Conservation (phyloP, 2,888 invertebrate species). For the Blastobasis adustella region DNA sequence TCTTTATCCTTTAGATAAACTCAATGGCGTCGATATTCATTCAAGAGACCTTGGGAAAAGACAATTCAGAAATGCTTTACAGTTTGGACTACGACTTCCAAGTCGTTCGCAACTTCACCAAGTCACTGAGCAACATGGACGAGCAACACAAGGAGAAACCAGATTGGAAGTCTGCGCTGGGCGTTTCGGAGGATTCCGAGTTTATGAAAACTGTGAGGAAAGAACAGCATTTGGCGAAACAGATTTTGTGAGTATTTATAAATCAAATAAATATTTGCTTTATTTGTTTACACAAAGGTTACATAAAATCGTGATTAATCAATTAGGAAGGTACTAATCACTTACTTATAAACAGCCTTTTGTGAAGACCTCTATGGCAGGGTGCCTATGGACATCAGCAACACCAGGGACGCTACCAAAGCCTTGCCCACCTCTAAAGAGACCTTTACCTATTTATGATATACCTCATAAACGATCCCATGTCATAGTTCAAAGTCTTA, state of each 20-base stretch:
- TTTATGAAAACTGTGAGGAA: conserved; percentile 36
- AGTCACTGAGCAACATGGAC: conserved; percentile 29
- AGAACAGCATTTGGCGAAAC: conserved; percentile 43
- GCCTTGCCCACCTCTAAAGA: too few species aligned
- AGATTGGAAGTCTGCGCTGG: conserved; percentile 42
- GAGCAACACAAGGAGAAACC: conserved; percentile 9
- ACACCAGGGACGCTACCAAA: too few species aligned
- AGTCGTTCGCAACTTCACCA: conserved; percentile 44
- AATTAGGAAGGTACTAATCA: too few species aligned
- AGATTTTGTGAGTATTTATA: conserved; percentile 54
- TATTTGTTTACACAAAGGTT: too few species aligned
- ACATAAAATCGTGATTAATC: too few species aligned
- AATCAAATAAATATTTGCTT: too few species aligned
- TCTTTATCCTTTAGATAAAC: conserved; percentile 46
- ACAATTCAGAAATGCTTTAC: conserved; percentile 48
- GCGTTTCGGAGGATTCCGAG: conserved; percentile 33
- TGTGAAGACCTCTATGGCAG: too few species aligned
- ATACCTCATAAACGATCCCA: too few species aligned
- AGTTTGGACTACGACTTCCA: conserved; percentile 47
- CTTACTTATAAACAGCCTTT: too few species aligned
- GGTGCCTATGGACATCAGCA: too few species aligned
- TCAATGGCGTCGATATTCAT: conserved; percentile 59
- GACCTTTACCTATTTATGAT: too few species aligned
- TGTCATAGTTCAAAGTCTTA: too few species aligned
- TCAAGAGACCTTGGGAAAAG: conserved; percentile 60